Evolutionary conservation across 2,797 vertebrate species (phyloP).

Genomic region (Myiotriccus ornatus): DNA sequence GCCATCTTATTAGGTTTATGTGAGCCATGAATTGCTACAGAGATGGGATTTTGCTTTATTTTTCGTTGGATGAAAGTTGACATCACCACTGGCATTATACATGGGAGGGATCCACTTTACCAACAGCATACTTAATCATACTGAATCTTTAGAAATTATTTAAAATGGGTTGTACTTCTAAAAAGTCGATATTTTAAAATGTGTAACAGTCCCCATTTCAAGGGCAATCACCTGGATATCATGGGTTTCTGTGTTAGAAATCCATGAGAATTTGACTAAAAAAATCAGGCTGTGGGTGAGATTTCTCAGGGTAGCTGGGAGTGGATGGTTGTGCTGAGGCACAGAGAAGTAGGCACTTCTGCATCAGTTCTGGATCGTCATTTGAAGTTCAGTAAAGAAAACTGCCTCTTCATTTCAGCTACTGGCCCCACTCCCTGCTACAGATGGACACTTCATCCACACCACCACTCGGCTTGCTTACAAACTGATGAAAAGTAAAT

Average conservation of each 20-base stretch:
- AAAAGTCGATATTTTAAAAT: not conserved
- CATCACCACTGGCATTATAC: not conserved
- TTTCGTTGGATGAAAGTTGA: not conserved
- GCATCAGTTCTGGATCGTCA: not conserved
- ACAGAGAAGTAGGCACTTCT: not conserved
- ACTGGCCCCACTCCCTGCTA: not conserved
- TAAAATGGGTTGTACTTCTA: not conserved
- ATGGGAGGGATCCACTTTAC: not conserved
- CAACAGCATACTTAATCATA: not conserved
- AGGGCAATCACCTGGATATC: not conserved
- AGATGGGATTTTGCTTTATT: not conserved
- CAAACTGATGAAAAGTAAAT: conserved; percentile 28
- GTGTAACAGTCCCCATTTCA: not conserved
- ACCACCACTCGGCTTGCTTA: not conserved
- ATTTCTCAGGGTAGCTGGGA: not conserved
- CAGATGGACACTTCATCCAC: not conserved
- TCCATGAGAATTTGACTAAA: not conserved
- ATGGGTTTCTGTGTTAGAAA: not conserved
- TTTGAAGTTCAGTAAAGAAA: not conserved
- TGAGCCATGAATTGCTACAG: not conserved
- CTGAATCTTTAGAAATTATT: not conserved
- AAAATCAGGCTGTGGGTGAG: not conserved
- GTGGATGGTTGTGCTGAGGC: not conserved
- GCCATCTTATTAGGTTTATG: not conserved
- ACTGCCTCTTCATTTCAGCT: not conserved